phyloP scores from a whole-genome alignment of 1,140 invertebrate genomes.

The Drosophila parabipectinata region DNA sequence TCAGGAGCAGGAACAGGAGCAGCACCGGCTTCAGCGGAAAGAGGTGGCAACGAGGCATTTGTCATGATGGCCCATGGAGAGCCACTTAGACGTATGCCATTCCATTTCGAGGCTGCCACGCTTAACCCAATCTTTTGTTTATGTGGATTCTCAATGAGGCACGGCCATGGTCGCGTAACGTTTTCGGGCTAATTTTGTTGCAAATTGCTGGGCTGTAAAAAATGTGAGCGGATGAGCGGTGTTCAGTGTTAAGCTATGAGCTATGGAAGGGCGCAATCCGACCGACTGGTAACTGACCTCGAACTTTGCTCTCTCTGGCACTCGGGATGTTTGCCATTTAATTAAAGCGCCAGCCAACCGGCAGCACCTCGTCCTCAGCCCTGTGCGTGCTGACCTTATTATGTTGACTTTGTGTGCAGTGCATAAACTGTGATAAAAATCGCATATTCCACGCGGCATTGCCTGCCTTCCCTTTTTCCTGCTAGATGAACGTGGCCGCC shows the following conservation, averaged over 20 bases:
- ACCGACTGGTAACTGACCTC: constrained; percentile 51
- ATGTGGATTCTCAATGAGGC: constrained; percentile 60
- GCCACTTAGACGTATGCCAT: constrained; percentile 55
- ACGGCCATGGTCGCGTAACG: constrained; percentile 45
- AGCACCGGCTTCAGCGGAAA: not conserved
- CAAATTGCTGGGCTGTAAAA: constrained; percentile 77
- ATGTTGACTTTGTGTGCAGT: constrained; percentile 81
- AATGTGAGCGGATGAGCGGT: constrained; percentile 12
- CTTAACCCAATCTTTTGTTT: constrained; percentile 75
- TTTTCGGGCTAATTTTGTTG: constrained; percentile 76
- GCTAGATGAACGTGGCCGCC: constrained; percentile 30
- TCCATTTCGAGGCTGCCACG: constrained; percentile 13
- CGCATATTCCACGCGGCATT: constrained; percentile 66
- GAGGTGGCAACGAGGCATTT: constrained; percentile 48
- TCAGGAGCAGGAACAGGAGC: too few species aligned
- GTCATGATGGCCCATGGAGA: constrained; percentile 50
- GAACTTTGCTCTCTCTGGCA: constrained; percentile 67
- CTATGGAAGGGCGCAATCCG: not conserved
- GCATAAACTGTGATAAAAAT: constrained; percentile 81
- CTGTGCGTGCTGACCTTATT: constrained; percentile 78
- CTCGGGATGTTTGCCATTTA: constrained; percentile 67
- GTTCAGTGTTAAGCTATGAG: not conserved
- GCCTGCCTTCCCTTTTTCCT: constrained; percentile 13
- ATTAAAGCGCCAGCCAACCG: constrained; percentile 59
- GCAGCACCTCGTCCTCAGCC: constrained; percentile 24